Base-by-base conservation (phyloP, 2,888 invertebrate genomes). In the Bugula neritina region DNA sequence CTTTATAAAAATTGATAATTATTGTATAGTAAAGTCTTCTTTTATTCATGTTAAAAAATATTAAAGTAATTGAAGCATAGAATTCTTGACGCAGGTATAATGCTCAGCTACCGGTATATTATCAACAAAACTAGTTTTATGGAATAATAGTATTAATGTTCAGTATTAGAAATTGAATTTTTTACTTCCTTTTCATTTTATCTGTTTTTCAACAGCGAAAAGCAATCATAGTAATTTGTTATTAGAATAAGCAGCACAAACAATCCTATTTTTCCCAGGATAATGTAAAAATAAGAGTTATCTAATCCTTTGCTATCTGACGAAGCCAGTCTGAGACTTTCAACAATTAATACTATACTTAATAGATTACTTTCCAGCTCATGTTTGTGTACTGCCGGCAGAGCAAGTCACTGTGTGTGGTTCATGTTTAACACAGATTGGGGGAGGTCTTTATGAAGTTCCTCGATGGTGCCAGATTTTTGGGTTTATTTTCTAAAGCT, bases 361-460 rank as follows among this genome's bases (percentile, higher is more conserved):
- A 31, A 63, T 17, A 31, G 27, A 27, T 63, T 63, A 31, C 63
- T 63, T 31, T 63, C 63, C 31, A 63, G 27, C 10, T 31, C 63
- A 31, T 63, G 29, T 3, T 63, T 31, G 31, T 63, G 31, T n/a
- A 31, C 31, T 31, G 63, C 63, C 5, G 63, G 27, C 10, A 63
- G 2, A n/a, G 25, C 31, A 5, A 63, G 10, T 31, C 63, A 63
- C 2, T 31, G 13, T 2, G 63, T 63, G 10, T 63, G 25, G 27
- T 63, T 63, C 5, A n/a, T 29, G 3, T 13, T 31, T 10, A 27
- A 29, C 29, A 63, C 10, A 13, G 17, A 25, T 29, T 2, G 27
- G 13, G 63, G 63, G 31, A 63, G 21, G n/a, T 29, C 63, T 25
- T 31, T 31, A 31, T 10, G 5, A 13, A 27, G 2, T 5, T 34